These are phyloP conservation scores for Mus spicilegus DNA, from an alignment of 2,113 vertebrate genomes.

Conservation along the genomic window DNA sequence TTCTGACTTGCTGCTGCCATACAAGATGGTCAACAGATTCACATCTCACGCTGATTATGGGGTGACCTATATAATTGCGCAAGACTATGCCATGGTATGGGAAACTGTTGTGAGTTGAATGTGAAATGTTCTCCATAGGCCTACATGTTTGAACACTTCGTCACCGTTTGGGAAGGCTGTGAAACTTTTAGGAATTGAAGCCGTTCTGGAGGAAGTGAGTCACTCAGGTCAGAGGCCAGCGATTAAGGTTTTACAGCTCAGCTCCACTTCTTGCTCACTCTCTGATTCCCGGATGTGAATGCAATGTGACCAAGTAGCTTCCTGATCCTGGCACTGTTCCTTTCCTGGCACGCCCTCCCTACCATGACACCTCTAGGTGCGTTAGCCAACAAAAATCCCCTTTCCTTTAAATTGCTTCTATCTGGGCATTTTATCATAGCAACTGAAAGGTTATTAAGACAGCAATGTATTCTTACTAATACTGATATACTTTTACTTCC, in stretches of 20 bases:
- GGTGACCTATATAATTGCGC: not conserved
- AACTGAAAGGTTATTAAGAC: not conserved
- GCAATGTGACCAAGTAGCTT: not conserved
- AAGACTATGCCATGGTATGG: not conserved
- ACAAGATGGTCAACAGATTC: not conserved
- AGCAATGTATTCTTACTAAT: not conserved
- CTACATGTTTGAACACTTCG: not conserved
- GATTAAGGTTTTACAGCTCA: not conserved
- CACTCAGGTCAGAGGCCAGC: not conserved
- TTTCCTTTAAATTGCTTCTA: not conserved
- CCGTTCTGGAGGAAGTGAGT: not conserved
- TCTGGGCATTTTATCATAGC: not conserved
- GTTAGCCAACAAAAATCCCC: not conserved
- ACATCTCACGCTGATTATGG: not conserved
- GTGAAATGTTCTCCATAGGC: not conserved
- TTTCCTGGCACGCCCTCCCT: not conserved
- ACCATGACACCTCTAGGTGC: not conserved
- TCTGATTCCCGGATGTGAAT: not conserved
- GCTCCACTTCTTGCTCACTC: not conserved
- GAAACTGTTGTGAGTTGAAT: not conserved
- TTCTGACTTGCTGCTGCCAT: not conserved
- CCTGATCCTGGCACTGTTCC: not conserved
- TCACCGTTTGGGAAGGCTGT: no score
- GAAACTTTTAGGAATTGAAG: not conserved
- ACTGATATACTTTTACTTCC: not conserved